Conservation (phyloP, 2,797 vertebrate genomes). For the Emys orbicularis region DNA sequence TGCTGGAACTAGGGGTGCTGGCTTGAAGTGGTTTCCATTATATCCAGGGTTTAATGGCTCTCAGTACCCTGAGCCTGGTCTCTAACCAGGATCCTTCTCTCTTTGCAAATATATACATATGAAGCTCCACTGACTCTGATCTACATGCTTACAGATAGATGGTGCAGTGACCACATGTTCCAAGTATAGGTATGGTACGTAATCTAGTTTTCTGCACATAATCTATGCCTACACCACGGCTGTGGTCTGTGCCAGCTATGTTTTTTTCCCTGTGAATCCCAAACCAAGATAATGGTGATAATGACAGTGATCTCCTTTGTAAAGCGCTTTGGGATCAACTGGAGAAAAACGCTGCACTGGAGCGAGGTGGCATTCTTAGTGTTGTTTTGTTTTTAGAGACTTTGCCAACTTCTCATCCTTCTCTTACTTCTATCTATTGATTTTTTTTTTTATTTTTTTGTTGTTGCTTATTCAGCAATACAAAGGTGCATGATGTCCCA, state of each 20-base stretch:
- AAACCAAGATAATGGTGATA: accelerated
- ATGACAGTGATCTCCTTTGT: not conserved
- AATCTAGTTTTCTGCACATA: not conserved
- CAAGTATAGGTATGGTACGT: not conserved
- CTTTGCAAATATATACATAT: not conserved
- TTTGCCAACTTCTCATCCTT: not conserved
- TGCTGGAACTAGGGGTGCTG: no score
- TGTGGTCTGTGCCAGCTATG: not conserved
- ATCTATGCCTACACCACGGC: not conserved
- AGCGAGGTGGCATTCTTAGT: not conserved
- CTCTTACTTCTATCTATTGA: not conserved
- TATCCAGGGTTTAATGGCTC: no score
- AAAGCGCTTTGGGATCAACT: not conserved
- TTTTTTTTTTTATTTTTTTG: not conserved
- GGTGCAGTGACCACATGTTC: not conserved
- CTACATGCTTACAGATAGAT: not conserved
- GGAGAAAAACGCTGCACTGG: not conserved
- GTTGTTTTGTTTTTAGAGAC: not conserved
- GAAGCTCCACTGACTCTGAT: not conserved
- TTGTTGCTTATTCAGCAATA: not conserved
- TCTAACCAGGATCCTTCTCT: not conserved
- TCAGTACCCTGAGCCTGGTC: not conserved
- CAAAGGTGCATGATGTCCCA: not conserved
- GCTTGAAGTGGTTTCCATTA: no score
- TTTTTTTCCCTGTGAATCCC: not conserved